A percentile compares a stretch with the other conserved stretches of the same genome.
phyloP scores from a whole-genome alignment of 2,888 invertebrate genomes.

The Lacanobia wlatinum region DNA sequence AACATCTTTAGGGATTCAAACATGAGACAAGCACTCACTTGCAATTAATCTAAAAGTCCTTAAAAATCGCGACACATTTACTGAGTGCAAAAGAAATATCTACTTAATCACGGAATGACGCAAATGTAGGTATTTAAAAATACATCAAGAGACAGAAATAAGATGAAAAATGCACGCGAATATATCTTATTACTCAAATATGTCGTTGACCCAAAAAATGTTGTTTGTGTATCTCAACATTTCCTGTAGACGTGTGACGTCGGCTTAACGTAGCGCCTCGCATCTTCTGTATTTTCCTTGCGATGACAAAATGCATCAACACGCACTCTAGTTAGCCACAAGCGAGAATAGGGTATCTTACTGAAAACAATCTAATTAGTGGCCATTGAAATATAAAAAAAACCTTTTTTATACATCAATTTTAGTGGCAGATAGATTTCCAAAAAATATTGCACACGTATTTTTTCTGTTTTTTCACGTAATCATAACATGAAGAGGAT shows the following conservation, averaged over 20 bases:
- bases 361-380: too few relatives aligned
- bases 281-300: conserved; percentile 12
- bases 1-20: conserved; percentile 16
- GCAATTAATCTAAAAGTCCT: conserved; percentile 33
- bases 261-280: not conserved
- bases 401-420: too few relatives aligned
- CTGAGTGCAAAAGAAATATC: conserved; percentile 22
- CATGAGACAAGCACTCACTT: not conserved
- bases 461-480: too few relatives aligned
- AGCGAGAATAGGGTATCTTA: not conserved
- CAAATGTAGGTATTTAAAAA: conserved; percentile 47
- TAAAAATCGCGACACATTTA: conserved; percentile 24
- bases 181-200: conserved; percentile 36
- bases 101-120: conserved; percentile 56
- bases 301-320: conserved; percentile 47
- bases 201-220: conserved; percentile 48
- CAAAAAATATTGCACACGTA: too few relatives aligned
- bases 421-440: too few relatives aligned
- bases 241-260: conserved; percentile 24
- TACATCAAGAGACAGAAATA: conserved; percentile 44
- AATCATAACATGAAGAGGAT: too few relatives aligned
- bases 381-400: too few relatives aligned
- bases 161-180: conserved; percentile 43
- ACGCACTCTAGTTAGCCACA: conserved; percentile 14
- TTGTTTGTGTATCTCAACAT: conserved; percentile 28